A percentile compares a stretch with the other conserved stretches of the same genome.
phyloP scores from a whole-genome alignment of 2,888 invertebrate species.

The Flexamia atlantica region DNA sequence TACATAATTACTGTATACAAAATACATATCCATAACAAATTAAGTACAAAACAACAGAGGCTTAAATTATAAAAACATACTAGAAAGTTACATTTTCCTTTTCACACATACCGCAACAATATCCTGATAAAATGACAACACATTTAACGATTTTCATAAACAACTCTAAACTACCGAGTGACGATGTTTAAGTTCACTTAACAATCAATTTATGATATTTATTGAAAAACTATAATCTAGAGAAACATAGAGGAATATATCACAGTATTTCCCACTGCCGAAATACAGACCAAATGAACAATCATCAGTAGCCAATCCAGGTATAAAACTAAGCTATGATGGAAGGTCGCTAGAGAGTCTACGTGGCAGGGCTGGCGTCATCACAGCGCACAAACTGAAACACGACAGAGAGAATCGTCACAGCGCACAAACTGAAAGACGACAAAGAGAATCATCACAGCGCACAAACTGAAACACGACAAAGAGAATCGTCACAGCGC shows the following conservation, averaged over 20 bases:
- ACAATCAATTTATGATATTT: conserved; percentile 1
- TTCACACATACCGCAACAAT: background rate
- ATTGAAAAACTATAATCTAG: conserved; percentile 50
- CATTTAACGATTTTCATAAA: background rate
- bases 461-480: conserved; percentile 4
- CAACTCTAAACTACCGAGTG: conserved; percentile 21
- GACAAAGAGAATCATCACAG: conserved; percentile 44
- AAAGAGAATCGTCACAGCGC: no score
- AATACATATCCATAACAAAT: background rate
- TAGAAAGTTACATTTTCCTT: background rate
- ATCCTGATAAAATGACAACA: background rate
- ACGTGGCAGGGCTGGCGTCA: conserved; percentile 53
- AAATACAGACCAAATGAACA: conserved; percentile 63
- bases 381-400: conserved; percentile 50
- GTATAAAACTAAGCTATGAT: conserved; percentile 56
- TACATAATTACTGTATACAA: background rate
- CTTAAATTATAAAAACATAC: background rate
- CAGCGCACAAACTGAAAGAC: conserved; percentile 17
- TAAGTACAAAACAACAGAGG: background rate
- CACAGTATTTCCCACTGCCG: conserved; percentile 57
- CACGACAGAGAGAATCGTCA: background rate
- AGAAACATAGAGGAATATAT: conserved; percentile 55
- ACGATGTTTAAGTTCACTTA: background rate
- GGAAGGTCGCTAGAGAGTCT: conserved; percentile 57
- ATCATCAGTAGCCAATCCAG: conserved; percentile 58